Base-by-base conservation (phyloP, 1,140 invertebrate genomes). In the Homalodisca vitripennis region DNA sequence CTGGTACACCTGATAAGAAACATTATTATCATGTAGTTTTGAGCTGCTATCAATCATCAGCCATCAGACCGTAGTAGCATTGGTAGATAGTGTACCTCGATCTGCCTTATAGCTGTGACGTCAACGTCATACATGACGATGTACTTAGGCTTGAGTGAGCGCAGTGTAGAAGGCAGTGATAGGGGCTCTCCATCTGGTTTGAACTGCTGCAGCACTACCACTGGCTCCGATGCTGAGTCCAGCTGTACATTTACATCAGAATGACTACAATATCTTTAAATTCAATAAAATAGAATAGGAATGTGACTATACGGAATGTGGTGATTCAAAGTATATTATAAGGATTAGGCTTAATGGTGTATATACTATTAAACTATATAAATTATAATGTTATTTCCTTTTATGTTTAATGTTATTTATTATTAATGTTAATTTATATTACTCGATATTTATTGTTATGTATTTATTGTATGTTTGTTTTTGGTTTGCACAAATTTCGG, bases 41-140 rank as follows among this genome's bases (percentile, higher is more conserved):
- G n/a, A 14, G 26, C 51, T 55, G 24, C 51, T 10, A 55, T 55
- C 24, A 55, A 12, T 55, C 6, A 55, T 64, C 6, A 66, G n/a
- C n/a, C n/a, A n/a, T n/a, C n/a, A n/a, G n/a, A n/a, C n/a, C n/a
- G n/a, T n/a, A n/a, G n/a, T n/a, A n/a, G n/a, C n/a, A n/a, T n/a
- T n/a, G n/a, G n/a, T n/a, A n/a, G n/a, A 27, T 60, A 70, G 46
- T 22, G 70, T 74, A 95, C 85, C 81, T 98, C 95, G 32, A 98
- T 84, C 81, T 96, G 93, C 34, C 95, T 81, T 1, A 98, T 89
- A 63, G 92, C 88, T 3, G 89, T 85, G 68, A 98, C 87, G 79
- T 98, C 92, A 60, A 88, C 87, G 78, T 97, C 93, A 80, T 98
- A 98, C 80, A 98, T 85, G 67, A 98, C 85, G 0, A 98, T 86